phyloP scores from a whole-genome alignment of 2,113 vertebrate genomes.

The Elanus axillaris region DNA sequence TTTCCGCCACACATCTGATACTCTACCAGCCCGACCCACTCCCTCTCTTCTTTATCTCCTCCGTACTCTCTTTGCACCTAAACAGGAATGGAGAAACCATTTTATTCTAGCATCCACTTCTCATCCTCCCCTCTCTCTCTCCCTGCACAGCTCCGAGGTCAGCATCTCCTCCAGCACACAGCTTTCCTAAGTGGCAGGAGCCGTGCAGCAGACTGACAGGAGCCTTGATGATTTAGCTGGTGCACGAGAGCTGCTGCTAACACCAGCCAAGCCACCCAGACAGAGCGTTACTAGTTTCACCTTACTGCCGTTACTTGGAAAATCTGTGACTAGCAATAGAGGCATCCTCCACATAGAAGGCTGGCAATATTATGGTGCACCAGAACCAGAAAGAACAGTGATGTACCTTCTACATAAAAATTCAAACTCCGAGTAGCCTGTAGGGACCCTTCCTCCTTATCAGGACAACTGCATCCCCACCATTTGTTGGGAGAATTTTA shows the following conservation, averaged over 20 bases:
- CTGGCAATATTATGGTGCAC: fast-evolving
- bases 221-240: not conserved
- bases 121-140: not conserved
- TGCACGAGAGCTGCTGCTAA: not conserved
- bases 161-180: not conserved
- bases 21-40: not conserved
- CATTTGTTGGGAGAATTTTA: not conserved
- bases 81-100: not conserved
- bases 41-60: not conserved
- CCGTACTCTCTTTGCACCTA: not conserved
- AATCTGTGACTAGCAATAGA: not conserved
- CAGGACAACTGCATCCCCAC: not conserved
- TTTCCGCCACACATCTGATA: not conserved
- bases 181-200: not conserved
- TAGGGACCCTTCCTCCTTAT: not conserved
- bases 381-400: not conserved
- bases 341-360: not conserved
- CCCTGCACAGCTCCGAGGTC: not conserved
- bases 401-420: not conserved
- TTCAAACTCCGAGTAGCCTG: not conserved
- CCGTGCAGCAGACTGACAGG: not conserved
- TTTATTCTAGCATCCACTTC: not conserved
- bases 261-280: not conserved
- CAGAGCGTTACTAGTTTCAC: not conserved
- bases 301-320: not conserved